These are phyloP conservation scores for Dolichoris vasculosae DNA, from an alignment of 1,140 invertebrate genomes.

Conservation along the genomic window DNA sequence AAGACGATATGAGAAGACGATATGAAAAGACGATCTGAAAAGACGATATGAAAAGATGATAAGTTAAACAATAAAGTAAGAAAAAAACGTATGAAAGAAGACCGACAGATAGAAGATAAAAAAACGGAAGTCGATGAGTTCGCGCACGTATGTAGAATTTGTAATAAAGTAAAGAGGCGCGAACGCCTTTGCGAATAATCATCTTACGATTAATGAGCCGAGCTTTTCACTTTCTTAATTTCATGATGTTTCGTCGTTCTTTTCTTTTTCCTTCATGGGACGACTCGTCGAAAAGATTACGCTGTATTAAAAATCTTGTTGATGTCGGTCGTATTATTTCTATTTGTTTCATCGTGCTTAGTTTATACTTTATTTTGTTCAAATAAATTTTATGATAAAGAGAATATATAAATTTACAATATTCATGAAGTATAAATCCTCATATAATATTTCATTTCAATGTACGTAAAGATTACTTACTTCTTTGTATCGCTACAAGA, in stretches of 20 bases:
- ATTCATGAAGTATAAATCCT: background rate
- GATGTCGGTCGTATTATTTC: background rate
- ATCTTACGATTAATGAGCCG: constrained; percentile 40
- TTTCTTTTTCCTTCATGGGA: background rate
- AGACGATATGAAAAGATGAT: background rate
- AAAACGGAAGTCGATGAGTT: constrained; percentile 47
- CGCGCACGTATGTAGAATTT: constrained; percentile 43
- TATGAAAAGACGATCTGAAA: no score
- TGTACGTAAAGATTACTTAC: no score
- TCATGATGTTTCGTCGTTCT: background rate
- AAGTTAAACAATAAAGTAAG: constrained; percentile 9
- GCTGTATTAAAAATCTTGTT: background rate
- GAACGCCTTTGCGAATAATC: constrained; percentile 33
- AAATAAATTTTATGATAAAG: background rate
- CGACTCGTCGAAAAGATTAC: background rate
- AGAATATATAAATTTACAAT: background rate
- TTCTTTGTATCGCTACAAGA: no score
- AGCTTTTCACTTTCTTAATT: constrained; percentile 28
- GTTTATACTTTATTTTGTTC: background rate
- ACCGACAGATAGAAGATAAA: constrained; percentile 30
- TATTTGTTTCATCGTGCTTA: background rate
- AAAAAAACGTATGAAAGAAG: background rate
- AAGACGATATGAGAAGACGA: no score
- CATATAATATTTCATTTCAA: background rate
- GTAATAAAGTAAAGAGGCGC: constrained; percentile 36